Base-by-base conservation (phyloP, 2,888 invertebrate species). In the Melieria omissa region DNA sequence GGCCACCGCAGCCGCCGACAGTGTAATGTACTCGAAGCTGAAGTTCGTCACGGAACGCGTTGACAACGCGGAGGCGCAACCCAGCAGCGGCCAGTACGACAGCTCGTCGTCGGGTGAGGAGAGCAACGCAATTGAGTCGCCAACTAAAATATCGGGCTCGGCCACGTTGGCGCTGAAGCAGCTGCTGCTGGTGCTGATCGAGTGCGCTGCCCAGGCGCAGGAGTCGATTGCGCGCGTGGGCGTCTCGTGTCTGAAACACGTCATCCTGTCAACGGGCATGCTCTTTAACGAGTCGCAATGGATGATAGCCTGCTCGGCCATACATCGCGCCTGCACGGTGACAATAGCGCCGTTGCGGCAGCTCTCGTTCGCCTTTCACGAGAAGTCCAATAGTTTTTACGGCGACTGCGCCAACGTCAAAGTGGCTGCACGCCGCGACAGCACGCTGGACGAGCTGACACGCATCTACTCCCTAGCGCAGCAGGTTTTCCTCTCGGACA, bases 361-460 rank as follows among this genome's bases (percentile, higher is more conserved):
- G 87, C 88, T 98, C 54, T 95, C 95, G 71, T 92, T 94, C 81
- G 96, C 96, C 52, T 98, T 97, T 85, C 93, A 95, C 80, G 92
- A 94, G 79, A 93, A 95, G 82, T 97, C 97, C 0, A 95, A 96
- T 80, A 97, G 96, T 83, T 98, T 97, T 87, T 97, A 97, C 85
- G 97, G 97, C 0, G 97, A 97, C 86, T 88, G 93, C 77, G 95
- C 94, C 9, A 95, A 95, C 73, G 96, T 97, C 0, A 97, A 97
- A 89, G 97, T 97, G 7, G 97, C 97, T 1, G 96, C 97, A 0
- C 89, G 97, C 62, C 91, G 93, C 73, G 97, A 97, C 84, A 95
- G 95, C 81, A 93, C 94, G 1, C 89, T 93, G 10, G 92, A 93
- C 75, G 96, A 97, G 83, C 93, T 95, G 81, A 92, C 95, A 52